Conservation (phyloP, 2,113 vertebrate genomes). For the Nycticorax nycticorax region DNA sequence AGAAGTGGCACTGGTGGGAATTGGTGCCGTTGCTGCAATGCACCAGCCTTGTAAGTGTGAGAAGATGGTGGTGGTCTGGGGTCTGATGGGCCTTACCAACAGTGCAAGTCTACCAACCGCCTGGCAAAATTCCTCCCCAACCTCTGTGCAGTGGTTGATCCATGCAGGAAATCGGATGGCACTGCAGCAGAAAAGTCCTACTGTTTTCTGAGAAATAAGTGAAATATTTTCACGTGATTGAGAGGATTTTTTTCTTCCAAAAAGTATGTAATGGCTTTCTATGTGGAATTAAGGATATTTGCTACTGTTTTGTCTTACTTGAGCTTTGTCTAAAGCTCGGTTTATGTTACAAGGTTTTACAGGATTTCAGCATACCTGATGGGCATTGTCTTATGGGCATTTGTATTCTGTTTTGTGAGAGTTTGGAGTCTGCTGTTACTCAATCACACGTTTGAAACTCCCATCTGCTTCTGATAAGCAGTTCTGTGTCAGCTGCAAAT, state of each 20-base stretch:
- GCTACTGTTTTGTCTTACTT: not conserved
- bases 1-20: not conserved
- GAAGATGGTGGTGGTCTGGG: not conserved
- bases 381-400: not conserved
- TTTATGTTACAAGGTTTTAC: not conserved
- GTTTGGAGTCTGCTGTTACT: not conserved
- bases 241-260: not conserved
- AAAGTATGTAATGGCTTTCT: not conserved
- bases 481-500: not conserved
- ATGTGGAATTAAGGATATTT: not conserved
- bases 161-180: not conserved
- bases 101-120: not conserved
- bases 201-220: not conserved
- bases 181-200: not conserved
- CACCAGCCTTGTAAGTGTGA: not conserved
- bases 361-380: not conserved
- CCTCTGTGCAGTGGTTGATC: not conserved
- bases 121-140: not conserved
- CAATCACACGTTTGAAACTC: not conserved
- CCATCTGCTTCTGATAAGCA: not conserved
- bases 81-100: not conserved
- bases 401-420: not conserved
- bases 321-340: not conserved
- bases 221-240: not conserved
- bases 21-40: not conserved